Evolutionary conservation across 2,113 vertebrate genomes (phyloP).

Genomic region (Brienomyrus longianalis): DNA sequence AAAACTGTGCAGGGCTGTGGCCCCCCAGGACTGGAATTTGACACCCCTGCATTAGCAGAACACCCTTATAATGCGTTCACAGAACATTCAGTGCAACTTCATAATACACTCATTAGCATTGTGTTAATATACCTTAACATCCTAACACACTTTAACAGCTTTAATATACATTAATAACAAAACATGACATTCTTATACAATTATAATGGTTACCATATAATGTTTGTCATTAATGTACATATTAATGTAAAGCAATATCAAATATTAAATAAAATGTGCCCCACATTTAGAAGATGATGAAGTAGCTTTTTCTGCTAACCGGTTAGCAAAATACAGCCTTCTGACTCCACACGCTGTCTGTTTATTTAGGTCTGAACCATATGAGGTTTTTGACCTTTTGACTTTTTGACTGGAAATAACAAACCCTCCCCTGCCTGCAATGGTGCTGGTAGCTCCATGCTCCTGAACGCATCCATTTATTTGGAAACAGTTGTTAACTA

Average conservation of each 20-base stretch:
- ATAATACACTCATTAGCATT: not conserved
- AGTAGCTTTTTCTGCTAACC: not conserved
- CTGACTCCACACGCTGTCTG: not conserved
- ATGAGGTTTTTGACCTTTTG: not conserved
- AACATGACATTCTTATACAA: too few species aligned
- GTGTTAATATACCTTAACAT: not conserved
- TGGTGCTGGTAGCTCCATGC: not conserved
- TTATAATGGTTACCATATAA: too few species aligned
- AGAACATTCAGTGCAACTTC: too few species aligned
- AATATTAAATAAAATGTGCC: not conserved
- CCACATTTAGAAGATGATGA: not conserved
- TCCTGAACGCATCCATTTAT: not conserved
- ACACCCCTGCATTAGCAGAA: too few species aligned
- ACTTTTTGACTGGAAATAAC: not conserved
- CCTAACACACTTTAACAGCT: not conserved
- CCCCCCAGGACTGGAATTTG: too few species aligned
- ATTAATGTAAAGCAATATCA: not conserved
- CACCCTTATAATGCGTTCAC: too few species aligned
- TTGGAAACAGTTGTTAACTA: not conserved
- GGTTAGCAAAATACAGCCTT: not conserved
- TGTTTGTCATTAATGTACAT: too few species aligned
- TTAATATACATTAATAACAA: too few species aligned
- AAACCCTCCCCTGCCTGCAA: not conserved
- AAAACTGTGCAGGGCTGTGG: too few species aligned
- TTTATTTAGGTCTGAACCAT: not conserved